Conservation (phyloP, 1,140 invertebrate species). For the Aradophagus sp. region DNA sequence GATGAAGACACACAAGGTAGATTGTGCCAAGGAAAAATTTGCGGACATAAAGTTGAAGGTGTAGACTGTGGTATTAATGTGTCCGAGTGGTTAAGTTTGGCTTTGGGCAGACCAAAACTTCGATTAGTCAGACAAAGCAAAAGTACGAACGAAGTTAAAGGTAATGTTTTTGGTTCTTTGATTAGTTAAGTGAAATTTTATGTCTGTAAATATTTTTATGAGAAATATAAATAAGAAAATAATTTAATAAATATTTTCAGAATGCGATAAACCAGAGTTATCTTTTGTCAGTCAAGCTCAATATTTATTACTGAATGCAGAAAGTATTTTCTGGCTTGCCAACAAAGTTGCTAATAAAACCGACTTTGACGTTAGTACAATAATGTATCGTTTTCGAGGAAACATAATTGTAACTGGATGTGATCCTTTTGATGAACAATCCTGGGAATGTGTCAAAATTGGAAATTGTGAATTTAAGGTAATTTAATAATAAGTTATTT, state of each 20-base stretch:
- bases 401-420: slow-evolving; percentile 80
- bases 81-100: slow-evolving; percentile 84
- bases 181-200: not conserved
- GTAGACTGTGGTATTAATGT: slow-evolving; percentile 88
- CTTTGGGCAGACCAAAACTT: slow-evolving; percentile 79
- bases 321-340: slow-evolving; percentile 83
- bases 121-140: slow-evolving; percentile 80
- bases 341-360: slow-evolving; percentile 77
- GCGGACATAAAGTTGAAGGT: slow-evolving; percentile 85
- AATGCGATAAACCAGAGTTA: slow-evolving; percentile 71
- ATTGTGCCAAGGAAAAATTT: slow-evolving; percentile 87
- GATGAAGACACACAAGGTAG: slow-evolving; percentile 63
- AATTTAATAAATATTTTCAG: slow-evolving; percentile 44
- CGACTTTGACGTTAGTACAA: slow-evolving; percentile 74
- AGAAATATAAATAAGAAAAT: no score
- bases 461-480: slow-evolving; percentile 82
- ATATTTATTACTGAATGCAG: slow-evolving; percentile 86
- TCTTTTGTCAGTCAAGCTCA: slow-evolving; percentile 92
- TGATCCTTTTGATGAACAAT: slow-evolving; percentile 83
- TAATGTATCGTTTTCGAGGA: slow-evolving; percentile 80
- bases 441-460: slow-evolving; percentile 82
- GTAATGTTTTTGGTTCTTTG: slow-evolving; percentile 27
- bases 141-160: slow-evolving; percentile 33
- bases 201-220: not conserved
- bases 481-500: no score